Evolutionary conservation across 2,113 vertebrate genomes (phyloP), one percentile per base, ranked within the genome.

Genomic region (Aldabrachelys gigantea): DNA sequence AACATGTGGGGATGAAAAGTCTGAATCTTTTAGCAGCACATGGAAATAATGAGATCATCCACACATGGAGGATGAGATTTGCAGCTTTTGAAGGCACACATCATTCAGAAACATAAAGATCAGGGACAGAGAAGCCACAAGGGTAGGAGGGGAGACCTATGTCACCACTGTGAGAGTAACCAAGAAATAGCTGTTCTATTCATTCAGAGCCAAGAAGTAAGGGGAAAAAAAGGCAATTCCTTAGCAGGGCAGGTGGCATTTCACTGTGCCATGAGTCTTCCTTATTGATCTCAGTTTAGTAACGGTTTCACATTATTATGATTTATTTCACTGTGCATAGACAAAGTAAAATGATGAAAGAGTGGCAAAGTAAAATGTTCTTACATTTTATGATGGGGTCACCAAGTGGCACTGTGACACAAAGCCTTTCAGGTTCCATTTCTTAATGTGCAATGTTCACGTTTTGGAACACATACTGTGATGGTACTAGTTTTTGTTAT

Each of bases 21-120:
- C 81, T 56, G 2, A 0, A 5, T 10, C 72, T 86, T 94, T 86
- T 81, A 54, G 82, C 79, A 89, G 94, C 0, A 0, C 79, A 47
- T 81, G 80, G 59, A 93, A 95, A 88, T 94, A 85, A 93, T 97
- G 89, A 96, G 85, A 76, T 94, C 49, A 96, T 94, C 84, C 94
- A 78, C 82, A 80, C 69, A 96, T 79, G 92, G 84, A 82, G 57
- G 54, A 49, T 80, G 52, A 65, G 81, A 82, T 90, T 90, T 89
- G 87, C 38, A 72, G 79, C n/a, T 21, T 85, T 69, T 14, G 62
- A 35, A 29, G 53, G 87, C 91, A 95, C 89, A 56, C 54, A 75
- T 94, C 57, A 56, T 96, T 97, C 93, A 91, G 84, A 57, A 91
- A 94, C 82, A 89, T 76, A 72, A 47, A 62, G 85, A 84, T 85